These are phyloP conservation scores for Tympanoctomys barrerae DNA, from an alignment of 2,797 vertebrate genomes.

Conservation along the genomic window DNA sequence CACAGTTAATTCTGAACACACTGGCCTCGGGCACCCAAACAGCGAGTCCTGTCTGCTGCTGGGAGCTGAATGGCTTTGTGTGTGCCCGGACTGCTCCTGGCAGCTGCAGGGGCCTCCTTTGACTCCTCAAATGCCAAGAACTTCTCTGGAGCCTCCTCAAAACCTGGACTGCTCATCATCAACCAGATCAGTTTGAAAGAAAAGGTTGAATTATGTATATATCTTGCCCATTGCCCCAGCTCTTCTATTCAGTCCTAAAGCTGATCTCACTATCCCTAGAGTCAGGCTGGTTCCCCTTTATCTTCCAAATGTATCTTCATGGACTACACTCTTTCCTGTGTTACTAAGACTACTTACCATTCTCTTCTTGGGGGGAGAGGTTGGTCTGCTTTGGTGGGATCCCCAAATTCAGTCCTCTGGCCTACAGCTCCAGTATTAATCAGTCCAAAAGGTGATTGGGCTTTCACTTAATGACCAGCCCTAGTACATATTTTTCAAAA, in stretches of 20 bases:
- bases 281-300: background rate
- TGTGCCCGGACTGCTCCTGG: background rate
- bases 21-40: conserved; percentile 51
- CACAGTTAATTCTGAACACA: conserved; percentile 71
- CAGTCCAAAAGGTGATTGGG: background rate
- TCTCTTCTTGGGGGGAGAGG: background rate
- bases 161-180: background rate
- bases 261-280: background rate
- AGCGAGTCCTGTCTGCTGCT: conserved; percentile 59
- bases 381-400: background rate
- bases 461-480: conserved; percentile 24
- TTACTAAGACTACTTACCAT: background rate
- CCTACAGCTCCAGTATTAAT: background rate
- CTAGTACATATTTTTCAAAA: background rate
- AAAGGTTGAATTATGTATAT: background rate
- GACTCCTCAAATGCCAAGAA: background rate
- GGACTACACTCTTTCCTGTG: background rate
- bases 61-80: conserved; percentile 53
- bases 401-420: background rate
- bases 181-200: background rate
- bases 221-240: background rate
- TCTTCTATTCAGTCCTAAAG: background rate
- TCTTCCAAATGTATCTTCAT: background rate
- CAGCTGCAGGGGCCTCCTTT: background rate
- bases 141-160: background rate